phyloP scores from a whole-genome alignment of 2,888 invertebrate species.

The Stenichneumon culpator region DNA sequence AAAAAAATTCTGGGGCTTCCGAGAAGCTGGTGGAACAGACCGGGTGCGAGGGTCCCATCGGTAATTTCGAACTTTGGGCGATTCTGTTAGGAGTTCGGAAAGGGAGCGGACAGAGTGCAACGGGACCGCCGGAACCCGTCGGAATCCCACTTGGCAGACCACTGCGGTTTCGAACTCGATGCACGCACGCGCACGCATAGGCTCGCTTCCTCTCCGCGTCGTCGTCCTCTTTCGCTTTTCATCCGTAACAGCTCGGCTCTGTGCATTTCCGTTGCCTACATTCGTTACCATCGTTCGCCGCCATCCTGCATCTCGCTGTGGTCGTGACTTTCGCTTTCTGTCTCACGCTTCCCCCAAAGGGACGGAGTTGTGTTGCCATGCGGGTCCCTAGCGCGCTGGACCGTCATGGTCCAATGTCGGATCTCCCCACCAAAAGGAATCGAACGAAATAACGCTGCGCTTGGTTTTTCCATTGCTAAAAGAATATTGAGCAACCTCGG shows the following conservation, averaged over 20 bases:
- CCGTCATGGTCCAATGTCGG: slow-evolving; percentile 19
- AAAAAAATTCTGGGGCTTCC: slow-evolving; percentile 38
- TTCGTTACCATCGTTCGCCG: slow-evolving; percentile 36
- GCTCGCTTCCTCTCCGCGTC: slow-evolving; percentile 5
- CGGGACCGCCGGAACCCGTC: slow-evolving; percentile 57
- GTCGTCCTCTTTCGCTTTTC: slow-evolving; percentile 34
- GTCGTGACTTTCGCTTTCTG: slow-evolving; percentile 8
- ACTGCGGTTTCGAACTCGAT: slow-evolving; percentile 77
- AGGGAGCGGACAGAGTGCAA: slow-evolving; percentile 39
- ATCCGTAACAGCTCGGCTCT: not conserved
- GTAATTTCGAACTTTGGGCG: slow-evolving; percentile 77
- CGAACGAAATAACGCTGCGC: not conserved
- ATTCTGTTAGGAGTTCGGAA: slow-evolving; percentile 73
- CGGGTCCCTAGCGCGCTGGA: slow-evolving; percentile 1
- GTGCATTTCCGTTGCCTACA: slow-evolving; percentile 24
- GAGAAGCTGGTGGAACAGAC: slow-evolving; percentile 50
- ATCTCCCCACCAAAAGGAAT: slow-evolving; percentile 5
- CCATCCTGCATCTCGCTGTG: slow-evolving; percentile 13
- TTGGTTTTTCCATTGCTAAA: slow-evolving; percentile 27
- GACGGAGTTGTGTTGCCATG: slow-evolving; percentile 29
- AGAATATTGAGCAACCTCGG: slow-evolving; percentile 50
- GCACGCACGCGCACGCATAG: slow-evolving; percentile 43
- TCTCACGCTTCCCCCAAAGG: slow-evolving; percentile 7
- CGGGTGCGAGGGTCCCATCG: slow-evolving; percentile 70
- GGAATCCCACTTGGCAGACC: slow-evolving; percentile 79